Base-by-base conservation (phyloP, 1,140 invertebrate species). In the Periplaneta americana region DNA sequence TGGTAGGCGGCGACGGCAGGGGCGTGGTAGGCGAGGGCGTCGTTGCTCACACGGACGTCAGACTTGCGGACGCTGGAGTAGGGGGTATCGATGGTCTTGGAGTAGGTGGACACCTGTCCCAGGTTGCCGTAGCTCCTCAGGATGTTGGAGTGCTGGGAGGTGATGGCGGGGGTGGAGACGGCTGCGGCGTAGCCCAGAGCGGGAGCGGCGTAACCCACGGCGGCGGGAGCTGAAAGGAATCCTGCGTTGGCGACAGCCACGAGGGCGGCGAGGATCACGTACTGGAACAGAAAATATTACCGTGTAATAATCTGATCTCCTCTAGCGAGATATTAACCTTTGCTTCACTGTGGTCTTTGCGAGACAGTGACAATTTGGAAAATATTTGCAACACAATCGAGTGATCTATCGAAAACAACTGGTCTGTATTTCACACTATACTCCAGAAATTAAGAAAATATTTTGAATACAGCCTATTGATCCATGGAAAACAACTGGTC, bases 11-110 rank as follows among this genome's bases (percentile, higher is more conserved):
- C 83, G 39, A 84, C 83, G 80, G 85, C 84, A 81, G 85, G 84
- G 78, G 85, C 83, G 35, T 83, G 82, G 82, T 85, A 84, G 81
- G 85, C 84, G 35, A 84, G 48, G 31, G 83, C 85, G 74, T 86
- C 86, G 85, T 88, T 88, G 85, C 85, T 87, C 34, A 87, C 84
- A 34, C 87, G 84, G 78, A 87, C 86, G 84, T 88, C 88, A 81
- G 84, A 84, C 82, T 88, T 88, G 76, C 85, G 84, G 75, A 88
- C 85, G 82, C 83, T 85, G 83, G 86, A 85, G 85, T 85, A 86
- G 6, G 88, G 85, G 75, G 87, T 87, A 82, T 86, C 86, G 83
- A 86, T 83, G 81, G 85, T 85, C 84, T 87, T 87, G 83, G 83
- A 83, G 85, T 86, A 86, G 82, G 86, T 86, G 83, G 85, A 85